Conservation (phyloP, 2,797 vertebrate genomes). For the Notolepis coatsorum region DNA sequence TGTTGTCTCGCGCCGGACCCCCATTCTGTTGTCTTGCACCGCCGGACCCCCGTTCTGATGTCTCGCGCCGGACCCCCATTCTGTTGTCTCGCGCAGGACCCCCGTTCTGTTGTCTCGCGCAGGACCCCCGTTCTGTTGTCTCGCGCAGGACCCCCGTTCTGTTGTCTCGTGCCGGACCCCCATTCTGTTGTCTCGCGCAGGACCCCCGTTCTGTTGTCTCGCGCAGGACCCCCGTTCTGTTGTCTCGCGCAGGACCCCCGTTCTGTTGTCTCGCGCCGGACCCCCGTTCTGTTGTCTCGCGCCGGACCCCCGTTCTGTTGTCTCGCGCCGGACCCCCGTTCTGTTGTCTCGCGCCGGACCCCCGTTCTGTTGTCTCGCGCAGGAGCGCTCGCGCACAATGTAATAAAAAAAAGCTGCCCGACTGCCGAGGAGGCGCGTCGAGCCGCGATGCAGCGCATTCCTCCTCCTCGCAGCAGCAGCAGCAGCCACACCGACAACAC, state of each 20-base stretch:
- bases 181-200: too few relatives aligned
- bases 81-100: too few relatives aligned
- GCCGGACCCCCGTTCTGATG: slow-evolving; percentile 58
- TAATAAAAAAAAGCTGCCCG: too few relatives aligned
- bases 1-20: slow-evolving; percentile 52
- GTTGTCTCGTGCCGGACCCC: slow-evolving; percentile 53
- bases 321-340: slow-evolving; percentile 62
- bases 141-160: too few relatives aligned
- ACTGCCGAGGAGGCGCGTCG: too few relatives aligned
- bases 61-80: slow-evolving; percentile 55
- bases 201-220: slow-evolving; percentile 56
- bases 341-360: slow-evolving; percentile 53
- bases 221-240: slow-evolving; percentile 57
- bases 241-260: too few relatives aligned
- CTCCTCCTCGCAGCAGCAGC: neutral
- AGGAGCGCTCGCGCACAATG: too few relatives aligned
- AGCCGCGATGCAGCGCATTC: slow-evolving; percentile 55
- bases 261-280: slow-evolving; percentile 56
- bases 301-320: slow-evolving; percentile 58
- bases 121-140: slow-evolving; percentile 60
- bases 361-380: too few relatives aligned
- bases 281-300: too few relatives aligned
- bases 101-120: slow-evolving; percentile 54
- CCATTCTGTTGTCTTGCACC: too few relatives aligned
- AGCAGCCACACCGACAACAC: too few relatives aligned